Conservation (phyloP, 1,140 invertebrate species). For the Hylaeus volcanicus region DNA sequence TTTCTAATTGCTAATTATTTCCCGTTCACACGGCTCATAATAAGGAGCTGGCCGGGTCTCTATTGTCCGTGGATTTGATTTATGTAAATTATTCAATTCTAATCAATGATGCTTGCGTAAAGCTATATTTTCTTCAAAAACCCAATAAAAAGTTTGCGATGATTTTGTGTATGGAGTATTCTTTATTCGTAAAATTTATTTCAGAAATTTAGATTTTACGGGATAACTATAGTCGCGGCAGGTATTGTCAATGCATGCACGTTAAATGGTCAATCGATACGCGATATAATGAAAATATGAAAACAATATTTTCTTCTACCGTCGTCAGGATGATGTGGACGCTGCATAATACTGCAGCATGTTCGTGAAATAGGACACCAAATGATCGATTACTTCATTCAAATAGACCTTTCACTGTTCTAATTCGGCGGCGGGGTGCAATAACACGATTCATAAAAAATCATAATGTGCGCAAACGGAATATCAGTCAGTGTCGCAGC, state of each 20-base stretch:
- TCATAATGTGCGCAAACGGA: neutral
- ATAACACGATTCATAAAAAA: neutral
- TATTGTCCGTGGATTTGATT: neutral
- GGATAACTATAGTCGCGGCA: too few relatives aligned
- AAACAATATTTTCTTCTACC: neutral
- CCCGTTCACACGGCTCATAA: neutral
- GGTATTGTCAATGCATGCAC: neutral
- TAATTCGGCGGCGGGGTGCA: conserved; percentile 18
- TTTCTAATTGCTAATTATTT: conserved; percentile 37
- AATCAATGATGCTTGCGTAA: neutral
- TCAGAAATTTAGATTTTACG: neutral
- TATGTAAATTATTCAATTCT: neutral
- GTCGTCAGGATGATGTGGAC: conserved; percentile 8
- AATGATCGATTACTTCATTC: conserved; percentile 64
- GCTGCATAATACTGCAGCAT: conserved; percentile 51
- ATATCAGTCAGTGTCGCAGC: neutral
- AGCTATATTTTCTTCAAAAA: neutral
- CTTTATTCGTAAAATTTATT: too few relatives aligned
- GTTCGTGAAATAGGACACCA: conserved; percentile 63
- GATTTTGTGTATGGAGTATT: too few relatives aligned
- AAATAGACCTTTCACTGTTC: conserved; percentile 52
- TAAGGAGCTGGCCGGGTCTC: neutral
- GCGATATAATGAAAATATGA: neutral
- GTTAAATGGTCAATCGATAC: neutral
- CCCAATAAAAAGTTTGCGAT: neutral